These are phyloP conservation scores for Peromyscus polionotus DNA, from an alignment of 2,113 vertebrate genomes.

Conservation along the genomic window DNA sequence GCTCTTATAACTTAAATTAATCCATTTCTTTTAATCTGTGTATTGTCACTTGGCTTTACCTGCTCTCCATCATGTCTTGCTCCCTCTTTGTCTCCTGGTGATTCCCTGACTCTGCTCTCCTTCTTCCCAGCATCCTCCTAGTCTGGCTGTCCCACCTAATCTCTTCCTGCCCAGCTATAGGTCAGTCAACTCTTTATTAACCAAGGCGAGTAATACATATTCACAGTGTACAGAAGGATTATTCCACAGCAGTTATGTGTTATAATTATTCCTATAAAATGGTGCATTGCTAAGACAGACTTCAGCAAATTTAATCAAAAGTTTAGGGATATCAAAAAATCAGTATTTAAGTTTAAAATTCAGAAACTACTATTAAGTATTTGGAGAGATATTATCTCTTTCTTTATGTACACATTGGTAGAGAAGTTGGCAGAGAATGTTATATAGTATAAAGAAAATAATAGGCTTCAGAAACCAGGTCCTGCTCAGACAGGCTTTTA, in stretches of 20 bases:
- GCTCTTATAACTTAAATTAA: no score
- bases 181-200: no score
- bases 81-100: no score
- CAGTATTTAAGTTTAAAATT: background rate
- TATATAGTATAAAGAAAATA: background rate
- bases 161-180: no score
- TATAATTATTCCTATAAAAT: background rate
- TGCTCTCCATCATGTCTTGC: no score
- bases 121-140: no score
- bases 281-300: background rate
- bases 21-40: no score
- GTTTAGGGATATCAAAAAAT: background rate
- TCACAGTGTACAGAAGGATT: no score
- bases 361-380: background rate
- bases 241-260: background rate
- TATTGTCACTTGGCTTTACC: no score
- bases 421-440: background rate
- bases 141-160: no score
- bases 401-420: background rate
- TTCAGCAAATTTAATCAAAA: constrained; percentile 15
- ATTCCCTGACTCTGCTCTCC: no score
- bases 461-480: background rate
- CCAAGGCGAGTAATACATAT: no score
- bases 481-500: background rate
- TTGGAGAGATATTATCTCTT: background rate